phyloP scores from a whole-genome alignment of 2,113 vertebrate genomes.

The Collichthys lucidus region DNA sequence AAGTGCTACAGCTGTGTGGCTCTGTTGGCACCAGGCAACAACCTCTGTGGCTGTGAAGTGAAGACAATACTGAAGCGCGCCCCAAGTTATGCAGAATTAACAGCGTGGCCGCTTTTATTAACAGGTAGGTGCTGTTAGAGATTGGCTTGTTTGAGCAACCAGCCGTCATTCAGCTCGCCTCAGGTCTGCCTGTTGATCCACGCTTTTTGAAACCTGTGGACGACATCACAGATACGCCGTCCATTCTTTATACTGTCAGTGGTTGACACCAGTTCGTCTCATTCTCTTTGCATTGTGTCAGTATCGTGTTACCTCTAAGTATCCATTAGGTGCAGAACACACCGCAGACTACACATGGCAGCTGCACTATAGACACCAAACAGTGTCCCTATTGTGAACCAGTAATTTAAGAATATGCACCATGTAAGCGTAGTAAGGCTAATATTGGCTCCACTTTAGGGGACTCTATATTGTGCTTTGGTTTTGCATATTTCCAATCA shows the following conservation, averaged over 20 bases:
- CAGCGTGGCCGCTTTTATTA: too few species aligned
- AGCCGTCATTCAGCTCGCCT: too few species aligned
- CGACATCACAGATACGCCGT: too few species aligned
- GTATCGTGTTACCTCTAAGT: conserved; percentile 14
- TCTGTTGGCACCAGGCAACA: background rate
- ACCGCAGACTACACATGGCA: background rate
- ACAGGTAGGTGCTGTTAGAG: too few species aligned
- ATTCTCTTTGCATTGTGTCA: background rate
- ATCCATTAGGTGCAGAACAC: background rate
- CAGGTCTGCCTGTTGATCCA: too few species aligned
- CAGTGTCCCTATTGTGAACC: background rate
- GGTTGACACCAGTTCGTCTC: background rate
- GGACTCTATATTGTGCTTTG: background rate
- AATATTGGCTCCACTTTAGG: background rate
- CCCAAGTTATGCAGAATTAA: too few species aligned
- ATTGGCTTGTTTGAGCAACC: too few species aligned
- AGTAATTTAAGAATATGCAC: background rate
- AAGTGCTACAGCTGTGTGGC: background rate
- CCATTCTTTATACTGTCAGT: too few species aligned
- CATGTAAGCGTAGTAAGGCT: background rate
- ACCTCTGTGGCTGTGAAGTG: too few species aligned
- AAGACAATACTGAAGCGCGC: too few species aligned
- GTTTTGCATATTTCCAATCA: background rate
- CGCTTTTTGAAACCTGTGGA: too few species aligned
- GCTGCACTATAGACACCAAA: background rate